phyloP scores from a whole-genome alignment of 2,888 invertebrate genomes.

The Julus scandinavius region DNA sequence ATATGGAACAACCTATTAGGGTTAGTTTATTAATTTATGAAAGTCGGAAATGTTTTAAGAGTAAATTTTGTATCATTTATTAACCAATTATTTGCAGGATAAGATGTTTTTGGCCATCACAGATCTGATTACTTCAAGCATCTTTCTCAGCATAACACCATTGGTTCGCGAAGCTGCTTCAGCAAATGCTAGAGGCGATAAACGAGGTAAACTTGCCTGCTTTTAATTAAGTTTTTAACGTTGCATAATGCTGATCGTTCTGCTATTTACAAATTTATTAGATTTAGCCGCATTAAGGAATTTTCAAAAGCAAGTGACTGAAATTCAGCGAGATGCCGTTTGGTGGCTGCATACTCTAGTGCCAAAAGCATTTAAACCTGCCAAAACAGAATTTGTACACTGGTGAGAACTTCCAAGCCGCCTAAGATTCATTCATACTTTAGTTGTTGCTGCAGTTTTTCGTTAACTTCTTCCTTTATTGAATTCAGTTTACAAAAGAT shows the following conservation, averaged over 20 bases:
- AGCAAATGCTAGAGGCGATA: conserved; percentile 64
- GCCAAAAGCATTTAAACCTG: conserved; percentile 78
- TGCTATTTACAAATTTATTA: conserved; percentile 56
- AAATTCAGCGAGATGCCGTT: conserved; percentile 85
- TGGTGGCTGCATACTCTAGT: conserved; percentile 89
- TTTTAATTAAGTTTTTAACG: neutral
- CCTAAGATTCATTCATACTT: neutral
- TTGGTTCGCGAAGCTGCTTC: conserved; percentile 75
- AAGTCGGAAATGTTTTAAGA: neutral
- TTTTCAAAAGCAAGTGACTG: conserved; percentile 69
- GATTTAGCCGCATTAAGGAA: conserved; percentile 65
- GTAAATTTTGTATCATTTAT: neutral
- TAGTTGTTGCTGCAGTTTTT: neutral
- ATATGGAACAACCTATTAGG: conserved; percentile 64
- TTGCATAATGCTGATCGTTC: neutral
- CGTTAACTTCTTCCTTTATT: neutral
- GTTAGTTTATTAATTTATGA: conserved; percentile 54
- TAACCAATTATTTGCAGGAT: conserved; percentile 72
- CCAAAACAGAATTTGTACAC: conserved; percentile 78
- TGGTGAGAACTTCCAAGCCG: conserved; percentile 58
- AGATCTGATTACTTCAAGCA: conserved; percentile 86
- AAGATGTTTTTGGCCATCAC: conserved; percentile 84
- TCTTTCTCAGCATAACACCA: conserved; percentile 83
- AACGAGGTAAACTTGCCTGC: conserved; percentile 63
- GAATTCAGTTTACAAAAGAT: conserved; percentile 66